Percentiles rank a stretch among this genome's conserved stretches.
Conservation (phyloP, 2,113 vertebrate genomes). For the Pardalotus punctatus region DNA sequence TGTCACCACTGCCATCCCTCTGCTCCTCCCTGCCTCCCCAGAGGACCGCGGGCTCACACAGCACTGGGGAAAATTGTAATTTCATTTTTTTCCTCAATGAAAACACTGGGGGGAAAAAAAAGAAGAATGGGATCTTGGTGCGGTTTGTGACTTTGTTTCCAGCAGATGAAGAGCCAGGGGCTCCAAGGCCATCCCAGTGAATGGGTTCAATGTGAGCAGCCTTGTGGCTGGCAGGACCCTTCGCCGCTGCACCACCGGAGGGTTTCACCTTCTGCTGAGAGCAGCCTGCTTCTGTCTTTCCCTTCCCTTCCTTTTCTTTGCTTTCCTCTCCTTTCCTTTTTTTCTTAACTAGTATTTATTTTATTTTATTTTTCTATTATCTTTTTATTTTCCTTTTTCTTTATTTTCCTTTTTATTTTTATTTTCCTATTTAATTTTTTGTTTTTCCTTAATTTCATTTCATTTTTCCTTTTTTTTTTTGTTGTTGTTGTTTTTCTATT, state of each 20-base stretch:
- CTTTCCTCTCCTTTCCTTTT: no score
- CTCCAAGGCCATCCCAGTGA: neutral
- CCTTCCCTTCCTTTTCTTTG: neutral
- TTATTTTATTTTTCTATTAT: neutral
- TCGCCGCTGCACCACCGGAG: neutral
- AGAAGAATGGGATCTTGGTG: accelerated
- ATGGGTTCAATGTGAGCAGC: neutral
- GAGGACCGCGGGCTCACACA: neutral
- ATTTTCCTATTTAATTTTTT: neutral
- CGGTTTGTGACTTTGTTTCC: accelerated
- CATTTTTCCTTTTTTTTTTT: accelerated
- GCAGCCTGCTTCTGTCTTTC: neutral
- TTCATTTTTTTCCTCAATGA: neutral
- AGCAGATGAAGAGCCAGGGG: neutral
- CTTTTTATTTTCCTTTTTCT: neutral
- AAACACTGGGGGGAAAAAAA: accelerated
- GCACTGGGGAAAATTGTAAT: accelerated
- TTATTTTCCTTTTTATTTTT: neutral
- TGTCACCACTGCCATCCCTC: neutral
- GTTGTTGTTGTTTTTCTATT: no score
- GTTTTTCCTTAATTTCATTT: accelerated
- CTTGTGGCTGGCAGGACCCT: neutral
- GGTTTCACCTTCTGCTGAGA: neutral
- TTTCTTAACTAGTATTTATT: neutral
- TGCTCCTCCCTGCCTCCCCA: accelerated